phyloP scores from a whole-genome alignment of 2,113 vertebrate species.

The Prunella himalayana region DNA sequence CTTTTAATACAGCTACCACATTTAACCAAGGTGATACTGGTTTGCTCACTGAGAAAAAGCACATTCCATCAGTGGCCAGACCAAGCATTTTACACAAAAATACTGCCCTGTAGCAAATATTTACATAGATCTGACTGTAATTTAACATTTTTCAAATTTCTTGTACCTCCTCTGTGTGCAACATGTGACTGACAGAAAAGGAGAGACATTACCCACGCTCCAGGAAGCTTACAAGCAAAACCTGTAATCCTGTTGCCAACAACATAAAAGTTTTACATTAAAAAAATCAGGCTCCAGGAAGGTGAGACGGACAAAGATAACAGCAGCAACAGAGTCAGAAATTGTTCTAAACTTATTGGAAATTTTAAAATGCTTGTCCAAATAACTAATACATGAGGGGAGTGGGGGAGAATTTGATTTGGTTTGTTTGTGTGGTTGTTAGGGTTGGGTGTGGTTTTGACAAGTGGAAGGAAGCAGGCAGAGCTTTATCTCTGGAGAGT shows the following conservation, averaged over 20 bases:
- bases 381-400: background rate
- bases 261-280: background rate
- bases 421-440: background rate
- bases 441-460: background rate
- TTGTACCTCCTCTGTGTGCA: background rate
- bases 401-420: no score
- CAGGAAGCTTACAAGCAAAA: background rate
- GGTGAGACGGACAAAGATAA: background rate
- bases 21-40: background rate
- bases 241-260: background rate
- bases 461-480: background rate
- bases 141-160: background rate
- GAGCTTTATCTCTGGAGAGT: background rate
- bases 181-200: background rate
- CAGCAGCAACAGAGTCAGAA: background rate
- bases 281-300: background rate
- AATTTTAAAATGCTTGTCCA: background rate
- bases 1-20: background rate
- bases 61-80: background rate
- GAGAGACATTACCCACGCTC: background rate
- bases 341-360: background rate
- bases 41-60: background rate
- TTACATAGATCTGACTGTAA: background rate
- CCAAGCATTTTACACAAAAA: background rate
- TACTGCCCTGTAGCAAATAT: background rate